Base-by-base conservation (phyloP, 2,888 invertebrate species). In the Apeira syringaria region DNA sequence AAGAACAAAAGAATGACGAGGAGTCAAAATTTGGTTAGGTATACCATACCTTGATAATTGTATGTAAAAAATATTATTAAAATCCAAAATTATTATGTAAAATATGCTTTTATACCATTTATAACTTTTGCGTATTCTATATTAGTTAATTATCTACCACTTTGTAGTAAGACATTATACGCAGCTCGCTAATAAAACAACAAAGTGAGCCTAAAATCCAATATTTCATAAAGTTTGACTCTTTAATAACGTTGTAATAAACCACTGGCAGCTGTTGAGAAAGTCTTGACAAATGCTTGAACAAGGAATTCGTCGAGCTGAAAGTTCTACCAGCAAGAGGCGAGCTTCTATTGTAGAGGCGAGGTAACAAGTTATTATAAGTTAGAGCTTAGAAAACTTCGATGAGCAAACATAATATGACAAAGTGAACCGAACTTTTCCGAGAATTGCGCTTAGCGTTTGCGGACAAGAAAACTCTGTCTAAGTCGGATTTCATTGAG, bases 331-430 rank as follows among this genome's bases (percentile, higher is more conserved):
- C 20, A 25, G 22, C 13, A 18, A 15, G 18, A 38, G 37, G 27
- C 42, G 39, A 40, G 41, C 42, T 41, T 28, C 43, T 30, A 38
- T 47, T 44, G 53, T 44, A 50, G 36, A 47, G 42, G 35, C 43
- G 37, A 31, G 30, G 53, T 50, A 46, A 44, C 47, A 53, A 53
- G 50, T 53, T 56, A 51, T 56, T 56, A 53, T 52, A 56, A 56
- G 51, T 56, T 50, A 45, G 42, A 56, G 47, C 53, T 56, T 50
- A 50, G 53, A 47, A 50, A 53, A 56, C 45, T 51, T 51, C 27
- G 25, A 10, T 12, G 46, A 53, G 52, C 56, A 56, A 56, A 56
- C 53, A 53, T 56, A 51, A 53, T 53, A 53, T 56, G 53, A 56
- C 56, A 50, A 41, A 41, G 39, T 42, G 38, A 37, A 41, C 45